Percentiles rank a stretch among this genome's conserved stretches.
Conservation (phyloP, 2,113 vertebrate genomes). For the Anoplopoma fimbria region DNA sequence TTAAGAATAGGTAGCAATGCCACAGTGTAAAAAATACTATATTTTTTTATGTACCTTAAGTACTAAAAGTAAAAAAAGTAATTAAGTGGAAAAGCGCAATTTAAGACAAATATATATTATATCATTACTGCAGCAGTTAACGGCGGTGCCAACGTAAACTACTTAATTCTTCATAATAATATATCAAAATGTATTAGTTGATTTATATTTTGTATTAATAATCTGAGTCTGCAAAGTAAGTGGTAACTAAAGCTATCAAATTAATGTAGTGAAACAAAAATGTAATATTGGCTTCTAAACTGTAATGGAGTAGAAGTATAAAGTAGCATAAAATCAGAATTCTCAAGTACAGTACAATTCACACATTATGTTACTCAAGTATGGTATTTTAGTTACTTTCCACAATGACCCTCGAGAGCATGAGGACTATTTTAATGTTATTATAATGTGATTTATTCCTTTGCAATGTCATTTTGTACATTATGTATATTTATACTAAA, state of each 20-base stretch:
- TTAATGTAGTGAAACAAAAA: background rate
- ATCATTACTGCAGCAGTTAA: background rate
- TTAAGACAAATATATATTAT: background rate
- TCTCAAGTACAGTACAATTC: background rate
- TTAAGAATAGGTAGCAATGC: background rate
- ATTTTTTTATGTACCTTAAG: background rate
- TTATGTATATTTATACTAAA: background rate
- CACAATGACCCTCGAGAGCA: background rate
- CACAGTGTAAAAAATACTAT: background rate
- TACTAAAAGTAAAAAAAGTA: background rate
- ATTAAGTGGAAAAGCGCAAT: background rate
- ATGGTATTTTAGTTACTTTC: too few species aligned
- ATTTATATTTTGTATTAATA: too few species aligned
- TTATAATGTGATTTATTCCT: background rate
- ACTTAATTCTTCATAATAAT: too few species aligned
- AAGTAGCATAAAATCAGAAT: background rate
- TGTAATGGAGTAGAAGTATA: background rate
- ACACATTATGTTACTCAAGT: background rate
- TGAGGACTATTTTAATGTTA: too few species aligned
- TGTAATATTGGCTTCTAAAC: background rate
- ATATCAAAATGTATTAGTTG: too few species aligned
- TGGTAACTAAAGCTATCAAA: too few species aligned
- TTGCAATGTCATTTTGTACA: background rate
- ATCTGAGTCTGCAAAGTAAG: too few species aligned
- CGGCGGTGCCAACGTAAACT: too few species aligned